A percentile compares a stretch with the other conserved stretches of the same genome.
phyloP scores from a whole-genome alignment of 2,888 invertebrate species.

The Hypselothyrea guttata region DNA sequence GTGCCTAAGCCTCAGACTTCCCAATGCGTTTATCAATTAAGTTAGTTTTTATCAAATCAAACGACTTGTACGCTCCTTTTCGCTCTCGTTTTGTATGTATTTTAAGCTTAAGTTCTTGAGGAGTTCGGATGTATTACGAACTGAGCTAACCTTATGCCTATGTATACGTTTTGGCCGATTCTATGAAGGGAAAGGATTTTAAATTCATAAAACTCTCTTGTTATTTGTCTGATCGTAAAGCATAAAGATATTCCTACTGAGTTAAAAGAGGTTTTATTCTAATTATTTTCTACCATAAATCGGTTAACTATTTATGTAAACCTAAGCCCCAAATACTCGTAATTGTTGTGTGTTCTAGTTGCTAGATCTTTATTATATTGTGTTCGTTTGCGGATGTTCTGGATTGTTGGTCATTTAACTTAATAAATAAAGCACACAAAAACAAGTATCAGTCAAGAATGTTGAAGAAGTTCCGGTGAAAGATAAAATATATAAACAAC shows the following conservation, averaged over 20 bases:
- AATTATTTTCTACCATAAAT: constrained; percentile 6
- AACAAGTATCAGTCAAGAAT: constrained; percentile 28
- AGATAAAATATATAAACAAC: constrained; percentile 17
- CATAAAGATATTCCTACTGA: too few species aligned
- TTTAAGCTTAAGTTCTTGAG: constrained; percentile 47
- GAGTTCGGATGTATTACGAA: constrained; percentile 33
- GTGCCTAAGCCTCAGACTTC: constrained; percentile 12
- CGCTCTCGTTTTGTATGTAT: constrained; percentile 36
- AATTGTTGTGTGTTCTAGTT: constrained; percentile 41
- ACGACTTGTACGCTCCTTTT: constrained; percentile 45
- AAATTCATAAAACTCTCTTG: background rate
- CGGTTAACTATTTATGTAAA: constrained; percentile 34
- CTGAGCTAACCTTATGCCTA: constrained; percentile 27
- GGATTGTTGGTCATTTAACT: constrained; percentile 63
- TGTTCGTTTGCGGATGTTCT: constrained; percentile 64
- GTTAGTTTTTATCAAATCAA: constrained; percentile 61
- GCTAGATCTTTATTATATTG: constrained; percentile 45
- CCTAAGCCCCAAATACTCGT: constrained; percentile 28
- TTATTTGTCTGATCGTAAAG: background rate
- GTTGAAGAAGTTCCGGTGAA: constrained; percentile 39
- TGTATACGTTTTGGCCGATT: constrained; percentile 22
- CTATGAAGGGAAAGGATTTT: constrained; percentile 30
- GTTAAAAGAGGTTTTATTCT: too few species aligned
- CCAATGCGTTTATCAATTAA: constrained; percentile 70
- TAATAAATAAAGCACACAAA: constrained; percentile 61